These are phyloP conservation scores for Chaetops frenatus DNA, from an alignment of 2,113 vertebrate species.

Conservation along the genomic window DNA sequence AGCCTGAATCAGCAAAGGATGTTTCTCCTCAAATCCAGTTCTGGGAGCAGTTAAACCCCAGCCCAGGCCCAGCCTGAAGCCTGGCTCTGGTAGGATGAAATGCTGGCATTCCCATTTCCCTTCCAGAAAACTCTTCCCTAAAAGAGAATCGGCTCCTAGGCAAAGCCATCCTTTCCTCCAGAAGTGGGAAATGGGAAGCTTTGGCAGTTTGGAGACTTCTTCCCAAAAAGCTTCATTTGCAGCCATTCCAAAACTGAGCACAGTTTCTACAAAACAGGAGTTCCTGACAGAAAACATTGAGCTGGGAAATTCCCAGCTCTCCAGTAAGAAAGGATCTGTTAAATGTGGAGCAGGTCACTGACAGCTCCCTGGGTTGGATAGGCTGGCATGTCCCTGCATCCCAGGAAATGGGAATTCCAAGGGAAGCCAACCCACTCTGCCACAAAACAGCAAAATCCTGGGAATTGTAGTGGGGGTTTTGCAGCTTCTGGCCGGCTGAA, in stretches of 20 bases:
- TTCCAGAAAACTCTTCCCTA: background rate
- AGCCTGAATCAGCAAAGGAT: background rate
- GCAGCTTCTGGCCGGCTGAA: background rate
- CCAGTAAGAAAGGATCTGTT: background rate
- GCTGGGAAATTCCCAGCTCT: background rate
- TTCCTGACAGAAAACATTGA: background rate
- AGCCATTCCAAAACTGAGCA: background rate
- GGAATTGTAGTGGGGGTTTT: accelerated
- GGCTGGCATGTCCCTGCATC: background rate
- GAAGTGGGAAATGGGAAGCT: background rate
- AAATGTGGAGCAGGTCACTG: background rate
- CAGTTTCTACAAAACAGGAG: background rate
- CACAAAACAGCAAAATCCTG: background rate
- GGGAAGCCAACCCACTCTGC: background rate
- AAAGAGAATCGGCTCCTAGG: background rate
- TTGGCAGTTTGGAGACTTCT: background rate
- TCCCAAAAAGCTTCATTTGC: background rate
- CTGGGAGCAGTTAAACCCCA: background rate
- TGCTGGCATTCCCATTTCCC: background rate
- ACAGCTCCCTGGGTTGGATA: background rate
- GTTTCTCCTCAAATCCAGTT: background rate
- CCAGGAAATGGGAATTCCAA: accelerated
- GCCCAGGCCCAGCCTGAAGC: background rate
- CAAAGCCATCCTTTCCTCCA: background rate
- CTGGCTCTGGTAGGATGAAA: accelerated